Evolutionary conservation across 2,113 vertebrate species (phyloP), one percentile per base, ranked within the genome.

Genomic region (Phalacrocorax pelagicus): DNA sequence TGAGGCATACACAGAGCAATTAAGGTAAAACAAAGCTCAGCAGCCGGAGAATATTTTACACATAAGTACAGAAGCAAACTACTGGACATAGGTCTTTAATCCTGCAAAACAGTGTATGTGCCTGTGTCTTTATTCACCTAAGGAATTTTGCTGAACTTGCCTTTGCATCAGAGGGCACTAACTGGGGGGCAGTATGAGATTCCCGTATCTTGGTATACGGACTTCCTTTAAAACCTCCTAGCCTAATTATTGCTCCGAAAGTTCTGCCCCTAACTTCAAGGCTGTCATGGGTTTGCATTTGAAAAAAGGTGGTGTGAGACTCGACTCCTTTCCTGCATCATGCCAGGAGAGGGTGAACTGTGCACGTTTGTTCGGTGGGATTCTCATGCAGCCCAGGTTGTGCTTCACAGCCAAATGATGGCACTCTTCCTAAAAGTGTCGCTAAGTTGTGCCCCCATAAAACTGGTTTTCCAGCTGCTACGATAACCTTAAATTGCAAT

Each of bases 291-390:
- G 11, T 83, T 78, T n/a, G 10, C 20, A 27, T 16, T 15, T 38
- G 26, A 15, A 36, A 15, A 42, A 40, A 38, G 10, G n/a, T 26
- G 24, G 18, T 46, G 24, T 9, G 51, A 77, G 58, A 26, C 38
- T 40, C 12, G 3, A 7, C 17, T 34, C 18, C 10, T 23, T 44
- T 14, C 5, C 51, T 5, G 8, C 40, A 23, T 11, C 27, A 6
- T 5, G 3, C 51, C 23, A 8, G 36, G 30, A 40, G 16, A 46
- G 32, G 20, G 47, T 3, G 11, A 55, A 16, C 27, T 4, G 16
- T 13, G 19, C 6, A 0, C 15, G 22, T 6, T n/a, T 12, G 6
- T 9, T 7, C 1, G 0, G 3, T 34, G 67, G 42, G 34, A 63
- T 32, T 15, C 9, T 8, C 27, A 14, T n/a, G 18, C 21, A 34